Conservation (phyloP, 2,797 vertebrate genomes). For the Oryzias dopingdopingensis region DNA sequence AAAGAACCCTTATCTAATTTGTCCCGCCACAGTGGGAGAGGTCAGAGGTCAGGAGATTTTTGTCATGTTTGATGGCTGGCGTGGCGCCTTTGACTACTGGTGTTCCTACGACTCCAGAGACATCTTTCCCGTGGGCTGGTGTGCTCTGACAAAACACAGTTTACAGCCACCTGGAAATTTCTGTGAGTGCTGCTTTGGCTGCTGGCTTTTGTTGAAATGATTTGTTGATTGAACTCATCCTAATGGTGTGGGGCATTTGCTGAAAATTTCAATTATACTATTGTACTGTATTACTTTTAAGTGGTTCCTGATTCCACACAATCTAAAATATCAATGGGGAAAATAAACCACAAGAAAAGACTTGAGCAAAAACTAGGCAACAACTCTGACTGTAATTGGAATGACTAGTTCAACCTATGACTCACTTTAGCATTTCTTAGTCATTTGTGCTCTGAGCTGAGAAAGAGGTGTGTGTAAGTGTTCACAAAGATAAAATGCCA, state of each 20-base stretch:
- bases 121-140: conserved; percentile 95
- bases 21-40: conserved; percentile 90
- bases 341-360: too few relatives aligned
- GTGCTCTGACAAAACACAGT: conserved; percentile 87
- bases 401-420: neutral
- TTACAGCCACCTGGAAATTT: conserved; percentile 89
- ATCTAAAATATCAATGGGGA: too few relatives aligned
- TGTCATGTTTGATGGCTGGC: conserved; percentile 95
- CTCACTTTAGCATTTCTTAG: too few relatives aligned
- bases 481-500: too few relatives aligned
- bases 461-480: too few relatives aligned
- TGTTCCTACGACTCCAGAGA: conserved; percentile 92
- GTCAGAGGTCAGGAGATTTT: conserved; percentile 91
- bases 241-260: neutral
- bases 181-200: conserved; percentile 78
- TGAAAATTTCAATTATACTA: too few relatives aligned
- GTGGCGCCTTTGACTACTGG: conserved; percentile 95
- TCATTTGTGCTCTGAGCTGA: too few relatives aligned
- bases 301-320: too few relatives aligned
- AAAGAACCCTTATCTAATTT: conserved; percentile 95
- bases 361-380: too few relatives aligned
- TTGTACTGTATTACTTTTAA: too few relatives aligned
- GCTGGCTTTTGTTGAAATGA: neutral
- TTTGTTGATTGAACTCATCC: neutral
- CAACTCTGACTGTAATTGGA: neutral